Base-by-base conservation (phyloP, 64 coral and sea anemone species). In the Stichodactyla helianthus region DNA sequence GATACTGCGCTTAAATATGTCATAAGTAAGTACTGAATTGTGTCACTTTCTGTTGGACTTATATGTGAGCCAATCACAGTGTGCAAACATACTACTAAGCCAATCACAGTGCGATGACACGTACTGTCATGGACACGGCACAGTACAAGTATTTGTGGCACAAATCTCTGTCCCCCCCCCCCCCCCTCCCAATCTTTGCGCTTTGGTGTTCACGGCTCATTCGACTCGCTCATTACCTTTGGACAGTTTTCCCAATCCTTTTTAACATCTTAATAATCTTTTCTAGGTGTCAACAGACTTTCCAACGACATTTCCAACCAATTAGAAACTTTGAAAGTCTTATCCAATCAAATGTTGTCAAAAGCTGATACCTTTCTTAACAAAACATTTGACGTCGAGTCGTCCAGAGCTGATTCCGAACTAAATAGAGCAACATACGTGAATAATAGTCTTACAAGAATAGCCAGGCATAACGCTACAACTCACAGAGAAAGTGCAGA, bases 391-490 rank as follows among this genome's bases (percentile, higher is more conserved):
- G 26, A 19, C 59, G 16, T 6, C 20, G 90, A 91, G 77, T 25
- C 84, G 17, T 25, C 20, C 15, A 54, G 50, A 59, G 85, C 77
- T 44, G 61, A 91, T 71, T 27, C 51, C 12, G 84, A 86, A 20
- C 50, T 59, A 4, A 50, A 15, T 15, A 82, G 52, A 22, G 90
- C 78, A 18, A 7, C 0, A 6, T 25, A 74, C 0, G n/a, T 77
- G 4, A 52, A 56, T 25, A 27, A 58, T 31, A 51, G 18, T 6
- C 56, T 86, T 7, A 76, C 90, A 13, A 82, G 50, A 18, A 70
- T 54, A 10, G 77, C 84, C 10, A 63, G 28, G 27, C 58, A 82
- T 59, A 83, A 91, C 51, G 79, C 82, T 0, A 86, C 85, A 68
- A 31, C 54, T 51, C 84, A 91, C 7, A 55, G 86, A 35, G 87